Evolutionary conservation across 2,888 invertebrate genomes (phyloP).

Genomic region (Eilema caniola): DNA sequence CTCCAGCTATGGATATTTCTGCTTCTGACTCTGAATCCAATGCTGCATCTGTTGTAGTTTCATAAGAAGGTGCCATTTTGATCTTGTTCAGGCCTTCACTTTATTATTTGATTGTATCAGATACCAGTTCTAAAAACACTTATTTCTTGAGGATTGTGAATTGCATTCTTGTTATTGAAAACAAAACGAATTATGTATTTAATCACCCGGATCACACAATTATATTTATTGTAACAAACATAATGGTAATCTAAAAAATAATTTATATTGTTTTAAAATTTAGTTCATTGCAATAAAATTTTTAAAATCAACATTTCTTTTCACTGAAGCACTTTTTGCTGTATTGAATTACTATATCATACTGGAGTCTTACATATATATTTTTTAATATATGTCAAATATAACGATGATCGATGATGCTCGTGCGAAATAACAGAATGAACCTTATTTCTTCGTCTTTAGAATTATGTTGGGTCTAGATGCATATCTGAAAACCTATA

Average conservation of each 20-base stretch:
- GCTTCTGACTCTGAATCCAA: background rate
- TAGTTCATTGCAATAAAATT: constrained; percentile 17
- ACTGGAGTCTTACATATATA: constrained; percentile 17
- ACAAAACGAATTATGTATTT: constrained; percentile 38
- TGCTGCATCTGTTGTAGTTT: constrained; percentile 13
- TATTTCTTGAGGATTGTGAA: constrained; percentile 13
- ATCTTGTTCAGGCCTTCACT: background rate
- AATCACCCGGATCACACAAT: constrained; percentile 36
- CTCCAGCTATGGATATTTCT: constrained; percentile 28
- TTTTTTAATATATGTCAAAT: constrained; percentile 16
- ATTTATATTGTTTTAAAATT: constrained; percentile 5
- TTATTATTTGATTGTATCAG: constrained; percentile 8
- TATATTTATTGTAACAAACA: constrained; percentile 40
- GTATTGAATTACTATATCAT: constrained; percentile 21
- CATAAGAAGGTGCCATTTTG: constrained; percentile 40
- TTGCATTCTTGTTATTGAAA: constrained; percentile 41
- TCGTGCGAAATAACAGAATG: background rate
- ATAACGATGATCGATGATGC: constrained; percentile 10
- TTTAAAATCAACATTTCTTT: constrained; percentile 17
- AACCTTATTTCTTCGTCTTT: background rate
- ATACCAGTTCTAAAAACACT: background rate
- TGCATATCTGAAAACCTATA: background rate
- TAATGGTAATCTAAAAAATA: constrained; percentile 19
- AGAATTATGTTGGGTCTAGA: background rate
- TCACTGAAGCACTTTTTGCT: constrained; percentile 24